Evolutionary conservation across 2,888 invertebrate genomes (phyloP), one percentile per base, ranked within the genome.

Genomic region (Volucella zonaria): DNA sequence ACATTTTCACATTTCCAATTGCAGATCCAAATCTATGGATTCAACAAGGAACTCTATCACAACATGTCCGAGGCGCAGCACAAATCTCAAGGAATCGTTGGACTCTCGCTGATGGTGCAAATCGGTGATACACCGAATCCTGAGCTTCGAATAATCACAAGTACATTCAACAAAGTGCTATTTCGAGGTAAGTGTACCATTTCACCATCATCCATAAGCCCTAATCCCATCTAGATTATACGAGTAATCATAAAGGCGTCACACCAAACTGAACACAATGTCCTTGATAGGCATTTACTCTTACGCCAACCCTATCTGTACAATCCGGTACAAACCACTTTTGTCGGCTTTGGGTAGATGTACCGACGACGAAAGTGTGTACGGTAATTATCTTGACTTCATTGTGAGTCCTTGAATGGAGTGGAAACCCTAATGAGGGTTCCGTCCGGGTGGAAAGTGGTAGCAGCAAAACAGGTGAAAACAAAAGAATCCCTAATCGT

Each of bases 51-150:
- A 92, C 93, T 99, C 70, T 99, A 99, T 92, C 96, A 96, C 91
- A 99, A 99, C 92, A 97, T 98, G 95, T 96, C 97, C 40, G 97
- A 98, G 91, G 99, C 99, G 6, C 97, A 97, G 89, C 97, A 97
- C 92, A 97, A 98, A 91, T 97, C 98, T n/a, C 97, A 98, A 91
- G 99, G 99, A 82, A 95, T 99, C 87, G 97, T 98, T 15, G 98
- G 96, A 31, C 96, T 99, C 88, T 97, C 98, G 14, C 93, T 99
- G 62, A 97, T 99, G 96, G 95, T 99, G 80, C 94, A 97, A 97
- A 95, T 97, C 89, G 96, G 97, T 68, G 96, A 97, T 88, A 95
- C 95, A 73, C 96, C 96, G 83, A 97, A 97, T 92, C 95, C 96
- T 47, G 97, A 97, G 91, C 93, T 97, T 87, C 94, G 97, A 91